Percentiles rank a stretch among this genome's conserved stretches.
Conservation (phyloP, 2,797 vertebrate species). For the Centroberyx gerrardi region DNA sequence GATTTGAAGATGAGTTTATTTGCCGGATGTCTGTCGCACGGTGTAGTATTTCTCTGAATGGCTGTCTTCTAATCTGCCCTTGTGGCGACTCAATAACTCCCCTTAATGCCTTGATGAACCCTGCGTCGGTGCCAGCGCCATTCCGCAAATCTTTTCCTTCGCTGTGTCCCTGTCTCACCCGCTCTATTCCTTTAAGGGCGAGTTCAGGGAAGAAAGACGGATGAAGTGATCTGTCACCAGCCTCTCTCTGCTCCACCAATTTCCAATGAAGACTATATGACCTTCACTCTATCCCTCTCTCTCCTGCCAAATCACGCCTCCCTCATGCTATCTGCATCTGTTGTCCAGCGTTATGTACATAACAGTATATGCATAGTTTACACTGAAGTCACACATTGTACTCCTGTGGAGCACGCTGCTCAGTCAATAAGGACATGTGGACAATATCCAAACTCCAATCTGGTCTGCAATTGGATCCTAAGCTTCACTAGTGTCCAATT, state of each 20-base stretch:
- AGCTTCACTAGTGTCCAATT: conserved; percentile 30
- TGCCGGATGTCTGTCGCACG: neutral
- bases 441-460: conserved; percentile 24
- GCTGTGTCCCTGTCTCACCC: conserved; percentile 14
- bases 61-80: conserved; percentile 2
- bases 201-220: conserved; percentile 30
- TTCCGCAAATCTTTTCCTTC: conserved; percentile 20
- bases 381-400: neutral
- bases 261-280: conserved; percentile 19
- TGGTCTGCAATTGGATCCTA: conserved; percentile 34
- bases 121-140: neutral
- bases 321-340: conserved; percentile 13
- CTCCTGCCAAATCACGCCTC: conserved; percentile 36
- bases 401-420: neutral
- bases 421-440: neutral
- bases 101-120: conserved; percentile 10
- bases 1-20: conserved; percentile 25
- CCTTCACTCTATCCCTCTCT: conserved; percentile 25
- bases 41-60: neutral
- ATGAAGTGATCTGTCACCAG: conserved; percentile 69
- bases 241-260: conserved; percentile 15
- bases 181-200: conserved; percentile 34
- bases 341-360: neutral
- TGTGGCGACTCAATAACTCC: conserved; percentile 7
- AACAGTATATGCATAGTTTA: conserved; percentile 1